Evolutionary conservation across 2,113 vertebrate genomes (phyloP), one percentile per base, ranked within the genome.

Genomic region (Bothrops jararaca): DNA sequence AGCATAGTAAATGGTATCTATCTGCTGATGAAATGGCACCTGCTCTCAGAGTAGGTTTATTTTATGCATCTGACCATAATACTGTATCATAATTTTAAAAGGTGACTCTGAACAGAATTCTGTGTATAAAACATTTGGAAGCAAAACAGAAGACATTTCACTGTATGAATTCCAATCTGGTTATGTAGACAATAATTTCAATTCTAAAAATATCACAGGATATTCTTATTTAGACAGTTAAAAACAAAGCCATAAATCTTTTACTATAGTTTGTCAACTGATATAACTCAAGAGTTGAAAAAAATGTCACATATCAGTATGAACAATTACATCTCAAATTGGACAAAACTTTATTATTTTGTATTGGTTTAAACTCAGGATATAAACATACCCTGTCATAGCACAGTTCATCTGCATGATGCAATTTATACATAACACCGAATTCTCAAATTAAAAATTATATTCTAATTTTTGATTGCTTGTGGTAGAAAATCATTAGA

Each of bases 261-360:
- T 74, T 74, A 74, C 64, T 74, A 74, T 34, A 74, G 15, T 34
- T 74, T 74, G 13, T 34, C n/a, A 74, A 34, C 13, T 7, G n/a
- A 88, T 52, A 23, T 13, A 94, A 48, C 90, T 69, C 12, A 52
- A n/a, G 18, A 52, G 58, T 23, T 90, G 18, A 42, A 85, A 94
- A 92, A 39, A 4, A n/a, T 13, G 10, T 89, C 90, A 93, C 80
- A 89, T 0, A 0, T 39, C 9, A 92, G 13, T 85, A 91, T 93
- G 94, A 94, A 91, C 15, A 93, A 39, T 50, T 20, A 34, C 34
- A 89, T 15, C 54, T 20, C 24, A 80, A 89, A 92, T 20, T 88
- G 42, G 18, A 92, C n/a, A 94, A 91, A 90, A 45, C 57, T 74
- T 50, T 89, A 92, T 86, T 89, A 8, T 64, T 57, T 34, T 23